phyloP scores from a whole-genome alignment of 2,113 vertebrate genomes.

The Piprites chloris region DNA sequence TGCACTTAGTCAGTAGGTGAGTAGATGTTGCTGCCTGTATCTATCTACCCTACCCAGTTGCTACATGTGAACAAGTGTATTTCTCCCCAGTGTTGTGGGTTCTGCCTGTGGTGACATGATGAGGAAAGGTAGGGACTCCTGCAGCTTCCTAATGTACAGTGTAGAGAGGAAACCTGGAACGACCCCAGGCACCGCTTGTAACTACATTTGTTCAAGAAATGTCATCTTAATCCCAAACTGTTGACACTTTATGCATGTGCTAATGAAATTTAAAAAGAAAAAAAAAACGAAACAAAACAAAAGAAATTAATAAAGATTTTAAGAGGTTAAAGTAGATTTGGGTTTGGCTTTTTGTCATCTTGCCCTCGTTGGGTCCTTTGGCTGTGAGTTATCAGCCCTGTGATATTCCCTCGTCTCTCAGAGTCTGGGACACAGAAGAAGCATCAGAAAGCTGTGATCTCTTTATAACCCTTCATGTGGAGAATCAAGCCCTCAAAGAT shows the following conservation, averaged over 20 bases:
- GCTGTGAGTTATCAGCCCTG: not conserved
- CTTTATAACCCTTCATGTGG: not conserved
- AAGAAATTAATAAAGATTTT: slow-evolving; percentile 67
- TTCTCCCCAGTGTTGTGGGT: slow-evolving; percentile 56
- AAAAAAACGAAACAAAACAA: not conserved
- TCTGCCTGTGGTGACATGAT: slow-evolving; percentile 35
- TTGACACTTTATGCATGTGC: slow-evolving; percentile 76
- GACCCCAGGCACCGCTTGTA: slow-evolving; percentile 52
- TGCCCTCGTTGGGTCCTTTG: not conserved
- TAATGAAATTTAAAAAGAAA: slow-evolving; percentile 18
- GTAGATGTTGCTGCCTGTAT: slow-evolving; percentile 69
- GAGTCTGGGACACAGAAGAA: not conserved
- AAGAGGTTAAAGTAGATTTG: slow-evolving; percentile 36
- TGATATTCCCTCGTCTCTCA: not conserved
- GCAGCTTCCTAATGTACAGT: slow-evolving; percentile 42
- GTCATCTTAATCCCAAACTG: slow-evolving; percentile 62
- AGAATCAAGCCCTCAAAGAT: not conserved
- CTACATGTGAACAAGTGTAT: slow-evolving; percentile 64
- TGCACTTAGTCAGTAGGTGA: slow-evolving; percentile 67
- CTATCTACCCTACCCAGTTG: slow-evolving; percentile 59
- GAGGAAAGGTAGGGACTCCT: slow-evolving; percentile 15
- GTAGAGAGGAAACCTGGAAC: slow-evolving; percentile 1
- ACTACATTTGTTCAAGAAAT: slow-evolving; percentile 55
- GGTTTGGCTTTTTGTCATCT: not conserved
- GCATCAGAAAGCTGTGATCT: not conserved